Evolutionary conservation across 2,113 vertebrate species (phyloP), one percentile per base, ranked within the genome.

Genomic region (Fukomys damarensis): DNA sequence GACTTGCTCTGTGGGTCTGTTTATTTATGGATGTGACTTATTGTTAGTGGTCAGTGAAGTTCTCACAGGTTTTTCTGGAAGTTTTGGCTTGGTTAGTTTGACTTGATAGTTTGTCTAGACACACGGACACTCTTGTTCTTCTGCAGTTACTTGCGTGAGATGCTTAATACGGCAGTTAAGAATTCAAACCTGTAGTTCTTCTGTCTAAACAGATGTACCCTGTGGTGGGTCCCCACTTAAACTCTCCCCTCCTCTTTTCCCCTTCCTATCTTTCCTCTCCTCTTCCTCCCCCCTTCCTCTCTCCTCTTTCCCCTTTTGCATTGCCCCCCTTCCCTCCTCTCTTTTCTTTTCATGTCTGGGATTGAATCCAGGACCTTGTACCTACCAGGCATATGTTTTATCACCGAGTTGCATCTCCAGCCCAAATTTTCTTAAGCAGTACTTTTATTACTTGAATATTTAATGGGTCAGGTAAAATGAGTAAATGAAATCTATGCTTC

Each of bases 61-160:
- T n/a, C 80, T 92, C 54, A 70, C 26, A 66, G 59, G 28, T 24
- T 70, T 63, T 89, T 81, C 61, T 70, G 32, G 54, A 43, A 63
- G 30, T 95, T 95, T 86, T 65, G 59, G 19, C 30, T 89, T 70
- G 22, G 7, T 82, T 87, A n/a, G 54, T 94, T 90, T 86, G 46
- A 72, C n/a, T 61, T 46, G 20, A 54, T 93, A 70, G 46, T 66
- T 84, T 92, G 92, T 56, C 89, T 68, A 61, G 41, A 38, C 46
- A 32, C 8, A 41, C 8, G 16, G 52, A 63, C 14, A 41, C 13
- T 77, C 26, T 41, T 93, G 6, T 72, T 59, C 19, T 86, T 6
- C 46, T 77, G 89, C 83, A 72, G 32, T 32, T 89, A 30, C 61
- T 93, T 11, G 10, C 70, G 5, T 61, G 63, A 90, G 41, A 61